Conservation (phyloP, 1,140 invertebrate genomes). For the Orchestia grillus region DNA sequence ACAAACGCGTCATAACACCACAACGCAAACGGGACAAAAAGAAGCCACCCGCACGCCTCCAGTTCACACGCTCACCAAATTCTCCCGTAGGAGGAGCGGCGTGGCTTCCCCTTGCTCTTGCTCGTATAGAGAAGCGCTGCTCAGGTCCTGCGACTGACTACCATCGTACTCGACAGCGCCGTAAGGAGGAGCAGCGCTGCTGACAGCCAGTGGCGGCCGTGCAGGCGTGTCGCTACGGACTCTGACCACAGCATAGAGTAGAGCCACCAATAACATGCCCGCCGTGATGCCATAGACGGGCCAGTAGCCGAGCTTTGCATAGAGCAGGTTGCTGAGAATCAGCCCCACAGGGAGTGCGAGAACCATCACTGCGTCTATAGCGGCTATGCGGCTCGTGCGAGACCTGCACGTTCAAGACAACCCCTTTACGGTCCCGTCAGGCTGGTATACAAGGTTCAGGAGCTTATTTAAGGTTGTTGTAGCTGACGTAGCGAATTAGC, state of each 20-base stretch:
- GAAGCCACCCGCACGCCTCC: background rate
- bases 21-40: background rate
- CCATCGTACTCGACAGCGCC: background rate
- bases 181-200: background rate
- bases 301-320: conserved; percentile 11
- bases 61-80: background rate
- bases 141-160: background rate
- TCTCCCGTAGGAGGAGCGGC: background rate
- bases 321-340: background rate
- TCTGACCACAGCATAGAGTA: background rate
- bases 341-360: background rate
- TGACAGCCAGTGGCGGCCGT: background rate
- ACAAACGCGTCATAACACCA: background rate
- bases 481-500: background rate
- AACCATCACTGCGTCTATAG: background rate
- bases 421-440: no score
- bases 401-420: background rate
- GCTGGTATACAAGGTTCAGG: no score
- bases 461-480: background rate
- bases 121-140: background rate
- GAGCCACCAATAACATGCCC: background rate
- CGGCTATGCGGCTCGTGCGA: background rate
- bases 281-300: conserved; percentile 25
- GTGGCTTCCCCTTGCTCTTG: background rate
- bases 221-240: background rate